A percentile compares a stretch with the other conserved stretches of the same genome.
Conservation (phyloP, 2,797 vertebrate species). For the Pangasius mekongensis region DNA sequence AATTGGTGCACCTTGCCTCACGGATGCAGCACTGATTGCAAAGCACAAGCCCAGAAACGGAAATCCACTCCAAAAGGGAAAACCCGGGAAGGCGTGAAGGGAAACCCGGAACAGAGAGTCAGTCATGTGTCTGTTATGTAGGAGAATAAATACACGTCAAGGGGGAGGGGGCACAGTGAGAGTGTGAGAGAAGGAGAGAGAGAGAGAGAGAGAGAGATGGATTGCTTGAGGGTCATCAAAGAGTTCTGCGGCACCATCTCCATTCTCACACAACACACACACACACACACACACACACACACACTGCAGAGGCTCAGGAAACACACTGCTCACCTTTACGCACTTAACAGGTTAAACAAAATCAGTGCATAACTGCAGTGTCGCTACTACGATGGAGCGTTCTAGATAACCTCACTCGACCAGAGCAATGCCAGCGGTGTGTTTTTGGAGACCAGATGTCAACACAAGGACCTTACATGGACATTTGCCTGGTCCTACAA, state of each 20-base stretch:
- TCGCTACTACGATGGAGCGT: neutral
- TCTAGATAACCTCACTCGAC: neutral
- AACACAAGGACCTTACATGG: neutral
- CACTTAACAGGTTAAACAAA: conserved; percentile 19
- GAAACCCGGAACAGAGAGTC: conserved; percentile 66
- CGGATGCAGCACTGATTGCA: neutral
- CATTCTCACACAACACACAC: conserved; percentile 31
- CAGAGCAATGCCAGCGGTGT: neutral
- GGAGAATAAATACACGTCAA: neutral
- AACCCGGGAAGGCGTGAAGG: conserved; percentile 71
- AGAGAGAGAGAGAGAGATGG: neutral
- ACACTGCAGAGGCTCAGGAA: conserved; percentile 57
- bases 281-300: conserved; percentile 45
- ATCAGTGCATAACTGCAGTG: conserved; percentile 27
- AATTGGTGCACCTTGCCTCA: neutral
- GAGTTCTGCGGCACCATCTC: conserved; percentile 69
- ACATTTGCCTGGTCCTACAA: neutral
- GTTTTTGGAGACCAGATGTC: neutral
- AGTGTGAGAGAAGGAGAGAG: neutral
- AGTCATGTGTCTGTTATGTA: conserved; percentile 5
- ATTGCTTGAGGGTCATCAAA: conserved; percentile 37
- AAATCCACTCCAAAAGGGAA: conserved; percentile 72
- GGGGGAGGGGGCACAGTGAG: neutral
- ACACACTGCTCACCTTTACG: conserved; percentile 3
- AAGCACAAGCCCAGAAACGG: conserved; percentile 57